These are phyloP conservation scores for Xyrauchen texanus DNA, from an alignment of 2,113 vertebrate genomes.

Conservation along the genomic window DNA sequence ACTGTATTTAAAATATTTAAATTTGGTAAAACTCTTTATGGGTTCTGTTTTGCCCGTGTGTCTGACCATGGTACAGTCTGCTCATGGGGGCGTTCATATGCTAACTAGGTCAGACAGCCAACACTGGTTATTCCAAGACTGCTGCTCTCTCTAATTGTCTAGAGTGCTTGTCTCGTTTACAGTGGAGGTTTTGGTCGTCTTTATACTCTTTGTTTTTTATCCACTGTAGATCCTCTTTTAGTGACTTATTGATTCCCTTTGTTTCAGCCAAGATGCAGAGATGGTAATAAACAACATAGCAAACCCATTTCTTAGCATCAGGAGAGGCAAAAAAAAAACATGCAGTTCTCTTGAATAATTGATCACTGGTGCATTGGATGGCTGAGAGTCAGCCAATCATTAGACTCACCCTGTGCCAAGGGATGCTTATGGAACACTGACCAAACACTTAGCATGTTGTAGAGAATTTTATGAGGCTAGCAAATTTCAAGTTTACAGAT, in stretches of 20 bases:
- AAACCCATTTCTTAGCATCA: slow-evolving; percentile 18
- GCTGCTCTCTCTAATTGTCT: slow-evolving; percentile 57
- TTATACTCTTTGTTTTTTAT: slow-evolving; percentile 27
- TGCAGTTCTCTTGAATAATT: slow-evolving; percentile 60
- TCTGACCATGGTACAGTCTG: slow-evolving; percentile 37
- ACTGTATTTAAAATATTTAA: slow-evolving; percentile 6
- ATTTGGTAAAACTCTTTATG: too few relatives aligned
- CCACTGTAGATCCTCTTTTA: slow-evolving; percentile 11
- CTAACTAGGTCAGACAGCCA: slow-evolving; percentile 66
- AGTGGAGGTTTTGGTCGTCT: slow-evolving; percentile 36
- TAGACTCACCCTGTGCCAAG: too few relatives aligned
- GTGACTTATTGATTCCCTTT: slow-evolving; percentile 13
- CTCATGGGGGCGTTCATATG: slow-evolving; percentile 57
- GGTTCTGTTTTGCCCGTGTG: slow-evolving; percentile 24
- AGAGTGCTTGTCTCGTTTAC: slow-evolving; percentile 51
- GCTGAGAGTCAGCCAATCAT: slow-evolving; percentile 43
- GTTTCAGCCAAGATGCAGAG: slow-evolving; percentile 7
- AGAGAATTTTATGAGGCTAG: too few relatives aligned
- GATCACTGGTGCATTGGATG: slow-evolving; percentile 43
- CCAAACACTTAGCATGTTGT: too few relatives aligned
- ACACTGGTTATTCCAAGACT: slow-evolving; percentile 37
- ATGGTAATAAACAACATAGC: slow-evolving; percentile 33
- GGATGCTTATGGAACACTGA: too few relatives aligned
- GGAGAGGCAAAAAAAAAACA: slow-evolving; percentile 38
- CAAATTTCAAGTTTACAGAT: too few relatives aligned